Evolutionary conservation across 2,797 vertebrate genomes (phyloP).

Genomic region (Kryptopterus vitreolus): DNA sequence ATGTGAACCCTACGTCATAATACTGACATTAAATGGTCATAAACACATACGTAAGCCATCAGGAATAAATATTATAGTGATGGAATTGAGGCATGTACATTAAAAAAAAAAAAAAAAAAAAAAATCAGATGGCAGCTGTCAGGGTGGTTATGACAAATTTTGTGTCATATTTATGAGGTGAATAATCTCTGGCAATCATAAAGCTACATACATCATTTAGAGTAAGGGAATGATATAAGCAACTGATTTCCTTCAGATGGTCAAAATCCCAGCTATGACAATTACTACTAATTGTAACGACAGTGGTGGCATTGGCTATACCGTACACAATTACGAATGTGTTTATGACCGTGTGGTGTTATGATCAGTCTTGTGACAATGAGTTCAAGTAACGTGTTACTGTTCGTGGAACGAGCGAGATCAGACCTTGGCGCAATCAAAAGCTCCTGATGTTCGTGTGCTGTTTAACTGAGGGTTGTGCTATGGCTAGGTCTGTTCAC

Average conservation of each 20-base stretch:
- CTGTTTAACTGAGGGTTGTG: conserved; percentile 25
- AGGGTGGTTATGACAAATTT: background rate
- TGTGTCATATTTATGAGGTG: background rate
- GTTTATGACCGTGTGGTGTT: background rate
- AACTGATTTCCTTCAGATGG: background rate
- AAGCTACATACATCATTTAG: no score
- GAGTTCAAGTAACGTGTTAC: conserved; percentile 19
- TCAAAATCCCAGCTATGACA: background rate
- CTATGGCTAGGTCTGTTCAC: conserved; percentile 22
- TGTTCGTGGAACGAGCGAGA: conserved; percentile 1
- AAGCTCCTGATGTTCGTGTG: conserved; percentile 21
- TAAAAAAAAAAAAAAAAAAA: no score
- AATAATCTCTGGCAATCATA: no score
- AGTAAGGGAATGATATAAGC: background rate
- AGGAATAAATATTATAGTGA: background rate
- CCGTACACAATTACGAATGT: background rate
- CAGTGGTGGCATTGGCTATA: background rate
- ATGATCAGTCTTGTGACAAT: background rate
- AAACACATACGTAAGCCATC: background rate
- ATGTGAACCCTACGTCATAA: background rate
- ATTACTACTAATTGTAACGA: background rate
- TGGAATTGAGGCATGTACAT: background rate
- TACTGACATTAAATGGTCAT: background rate
- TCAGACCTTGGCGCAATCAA: no score
- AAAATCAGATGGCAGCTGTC: background rate